These are phyloP conservation scores for Rhagonycha fulva DNA, from an alignment of 2,888 invertebrate species.

Conservation along the genomic window DNA sequence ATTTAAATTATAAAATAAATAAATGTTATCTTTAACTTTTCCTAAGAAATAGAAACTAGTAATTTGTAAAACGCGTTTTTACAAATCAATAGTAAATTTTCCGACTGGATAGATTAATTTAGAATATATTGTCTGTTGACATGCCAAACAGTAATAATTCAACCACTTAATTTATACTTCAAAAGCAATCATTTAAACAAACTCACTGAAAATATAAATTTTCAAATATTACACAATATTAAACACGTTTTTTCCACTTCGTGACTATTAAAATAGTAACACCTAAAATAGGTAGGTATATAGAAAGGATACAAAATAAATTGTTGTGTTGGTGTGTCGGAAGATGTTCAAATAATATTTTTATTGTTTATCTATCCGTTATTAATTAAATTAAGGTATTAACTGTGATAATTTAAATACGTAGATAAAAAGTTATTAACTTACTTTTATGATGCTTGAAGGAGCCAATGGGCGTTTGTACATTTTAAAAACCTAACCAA, in stretches of 20 bases:
- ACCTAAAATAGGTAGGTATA: background rate
- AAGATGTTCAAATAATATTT: background rate
- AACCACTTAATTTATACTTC: conserved; percentile 17
- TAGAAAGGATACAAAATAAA: background rate
- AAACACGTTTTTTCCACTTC: background rate
- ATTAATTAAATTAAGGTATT: background rate
- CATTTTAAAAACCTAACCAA: background rate
- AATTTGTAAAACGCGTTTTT: conserved; percentile 13
- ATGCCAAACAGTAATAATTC: conserved; percentile 21
- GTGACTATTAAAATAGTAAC: background rate
- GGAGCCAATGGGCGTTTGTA: background rate
- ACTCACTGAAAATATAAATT: background rate
- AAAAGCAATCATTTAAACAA: background rate
- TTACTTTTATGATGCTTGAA: background rate
- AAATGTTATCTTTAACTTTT: conserved; percentile 19
- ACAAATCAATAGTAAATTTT: conserved; percentile 19
- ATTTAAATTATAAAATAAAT: conserved; percentile 14
- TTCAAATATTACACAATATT: background rate
- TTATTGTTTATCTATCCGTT: no score
- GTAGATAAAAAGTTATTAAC: background rate
- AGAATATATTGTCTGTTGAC: conserved; percentile 18
- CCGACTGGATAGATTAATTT: conserved; percentile 22
- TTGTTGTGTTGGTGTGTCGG: background rate
- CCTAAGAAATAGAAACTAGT: conserved; percentile 13
- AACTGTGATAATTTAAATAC: background rate